A percentile compares a stretch with the other conserved stretches of the same genome.
These are phyloP conservation scores for Phoxinus dragarum DNA, from an alignment of 2,797 vertebrate species.

Conservation along the genomic window DNA sequence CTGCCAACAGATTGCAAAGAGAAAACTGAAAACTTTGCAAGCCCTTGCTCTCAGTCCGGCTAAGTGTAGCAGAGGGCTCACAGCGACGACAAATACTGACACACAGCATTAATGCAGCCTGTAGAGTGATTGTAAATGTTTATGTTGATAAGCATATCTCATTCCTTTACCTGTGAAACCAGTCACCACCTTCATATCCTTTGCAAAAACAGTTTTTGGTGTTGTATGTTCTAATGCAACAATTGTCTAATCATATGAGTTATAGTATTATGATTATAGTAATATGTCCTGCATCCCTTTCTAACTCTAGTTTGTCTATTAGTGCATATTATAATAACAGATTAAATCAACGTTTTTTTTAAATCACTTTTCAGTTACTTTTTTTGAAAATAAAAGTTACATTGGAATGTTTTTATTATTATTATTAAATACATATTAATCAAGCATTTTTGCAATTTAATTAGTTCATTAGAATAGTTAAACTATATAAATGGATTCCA, in stretches of 20 bases:
- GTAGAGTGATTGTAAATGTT: background rate
- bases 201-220: background rate
- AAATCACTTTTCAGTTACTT: background rate
- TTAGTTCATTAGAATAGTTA: conserved; percentile 1
- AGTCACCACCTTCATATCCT: conserved; percentile 10
- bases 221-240: background rate
- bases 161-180: conserved; percentile 20
- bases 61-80: conserved; percentile 5
- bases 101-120: background rate
- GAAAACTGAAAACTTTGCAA: background rate
- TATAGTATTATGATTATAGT: background rate
- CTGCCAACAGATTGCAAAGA: conserved; percentile 29
- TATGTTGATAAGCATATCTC: background rate
- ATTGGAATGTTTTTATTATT: background rate
- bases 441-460: background rate
- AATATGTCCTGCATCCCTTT: background rate
- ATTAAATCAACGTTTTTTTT: background rate
- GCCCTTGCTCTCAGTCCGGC: conserved; percentile 11
- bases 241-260: background rate
- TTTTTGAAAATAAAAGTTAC: background rate
- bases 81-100: background rate
- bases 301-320: background rate
- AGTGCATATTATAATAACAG: background rate
- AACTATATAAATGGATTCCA: background rate
- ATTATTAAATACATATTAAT: background rate